These are phyloP conservation scores for Nemopilema nomurai DNA, from an alignment of 30 jellyfish, hydroid and myxozoan genomes.

Conservation along the genomic window DNA sequence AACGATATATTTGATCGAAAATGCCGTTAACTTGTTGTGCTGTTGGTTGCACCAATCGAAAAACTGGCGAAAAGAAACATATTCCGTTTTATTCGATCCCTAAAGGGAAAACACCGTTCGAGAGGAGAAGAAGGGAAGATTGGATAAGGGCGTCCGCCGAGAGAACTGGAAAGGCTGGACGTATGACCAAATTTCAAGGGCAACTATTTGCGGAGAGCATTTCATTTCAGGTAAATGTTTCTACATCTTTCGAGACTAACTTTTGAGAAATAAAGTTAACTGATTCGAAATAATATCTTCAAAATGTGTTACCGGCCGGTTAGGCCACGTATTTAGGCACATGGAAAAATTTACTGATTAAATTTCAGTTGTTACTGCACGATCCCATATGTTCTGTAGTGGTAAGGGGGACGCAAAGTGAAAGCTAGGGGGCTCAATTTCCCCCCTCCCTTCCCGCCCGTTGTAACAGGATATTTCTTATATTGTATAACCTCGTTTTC, in stretches of 20 bases:
- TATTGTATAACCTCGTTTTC: background rate
- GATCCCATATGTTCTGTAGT: too few relatives aligned
- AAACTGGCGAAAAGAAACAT: slow-evolving; percentile 2
- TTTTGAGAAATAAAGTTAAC: background rate
- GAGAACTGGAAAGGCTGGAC: slow-evolving; percentile 44
- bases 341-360: too few relatives aligned
- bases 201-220: slow-evolving; percentile 40
- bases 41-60: slow-evolving; percentile 49
- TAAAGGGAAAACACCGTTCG: too few relatives aligned
- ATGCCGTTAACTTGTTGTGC: slow-evolving; percentile 61
- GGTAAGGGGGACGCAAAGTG: too few relatives aligned
- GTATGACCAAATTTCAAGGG: slow-evolving; percentile 27
- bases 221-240: slow-evolving; percentile 36
- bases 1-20: background rate
- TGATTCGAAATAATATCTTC: background rate
- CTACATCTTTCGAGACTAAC: background rate
- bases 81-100: slow-evolving; percentile 44
- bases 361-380: too few relatives aligned
- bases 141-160: too few relatives aligned
- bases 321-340: too few relatives aligned
- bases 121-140: too few relatives aligned
- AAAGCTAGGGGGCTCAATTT: slow-evolving; percentile 26
- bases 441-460: too few relatives aligned
- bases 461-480: background rate
- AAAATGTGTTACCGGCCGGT: background rate